Base-by-base conservation (phyloP, 2,888 invertebrate genomes). In the Drosophila kambysellisi region DNA sequence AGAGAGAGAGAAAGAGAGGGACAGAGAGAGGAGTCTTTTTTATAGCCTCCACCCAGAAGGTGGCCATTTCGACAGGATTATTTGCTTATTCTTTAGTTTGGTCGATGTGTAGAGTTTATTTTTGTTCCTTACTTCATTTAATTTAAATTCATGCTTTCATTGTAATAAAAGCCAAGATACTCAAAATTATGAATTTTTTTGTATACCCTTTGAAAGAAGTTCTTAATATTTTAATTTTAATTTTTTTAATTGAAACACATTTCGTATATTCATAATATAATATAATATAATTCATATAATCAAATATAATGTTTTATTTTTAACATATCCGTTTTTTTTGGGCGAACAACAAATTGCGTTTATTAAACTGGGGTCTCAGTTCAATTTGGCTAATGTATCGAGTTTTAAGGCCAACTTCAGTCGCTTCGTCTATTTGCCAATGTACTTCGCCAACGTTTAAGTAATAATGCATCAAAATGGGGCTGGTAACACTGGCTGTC, bases 401-500 rank as follows among this genome's bases (percentile, higher is more conserved):
- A 41, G 37, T 46, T 39, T 25, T 17, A 54, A 20, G 39, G 53
- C 39, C 57, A 43, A 32, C 41, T 59, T 32, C 11, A 35, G 17
- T 35, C 9, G 25, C 35, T n/a, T 54, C 35, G 37, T 25, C 37
- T 81, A 58, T 75, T 75, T 82, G 64, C 59, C 52, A 15, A n/a
- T 33, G 39, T 43, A 69, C 59, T 62, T 59, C 9, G n/a, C 33
- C 37, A 54, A 50, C 71, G 58, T 65, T 83, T 83, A 72, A 53
- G 69, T 66, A 63, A 81, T 70, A 86, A 81, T 81, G 83, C 83
- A 77, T 46, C 65, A 53, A 70, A 88, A 68, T 79, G 79, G 67
- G 69, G 78, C 30, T 52, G 52, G 12, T n/a, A 25, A n/a, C 29
- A 39, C 39, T 35, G 39, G n/a, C 5, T 46, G 56, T 30, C 37